These are phyloP conservation scores for Hoplostethus atlanticus DNA, from an alignment of 2,797 vertebrate genomes.

Conservation along the genomic window DNA sequence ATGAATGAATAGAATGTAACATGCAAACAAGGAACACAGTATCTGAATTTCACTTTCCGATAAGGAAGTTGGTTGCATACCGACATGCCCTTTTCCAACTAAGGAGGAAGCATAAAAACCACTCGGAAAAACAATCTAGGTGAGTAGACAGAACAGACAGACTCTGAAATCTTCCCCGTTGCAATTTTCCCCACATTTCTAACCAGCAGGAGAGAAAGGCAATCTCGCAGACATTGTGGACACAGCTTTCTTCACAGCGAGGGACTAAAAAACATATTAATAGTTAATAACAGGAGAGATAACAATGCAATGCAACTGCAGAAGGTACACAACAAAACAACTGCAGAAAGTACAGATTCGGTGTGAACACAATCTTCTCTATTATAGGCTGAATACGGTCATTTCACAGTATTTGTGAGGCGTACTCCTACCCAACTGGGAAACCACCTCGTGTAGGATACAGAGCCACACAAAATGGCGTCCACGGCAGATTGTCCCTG, in stretches of 20 bases:
- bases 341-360: conserved; percentile 20
- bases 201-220: conserved; percentile 48
- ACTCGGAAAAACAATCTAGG: conserved; percentile 17
- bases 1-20: neutral
- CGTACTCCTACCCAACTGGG: neutral
- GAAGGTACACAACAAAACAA: conserved; percentile 35
- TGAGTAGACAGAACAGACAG: conserved; percentile 21
- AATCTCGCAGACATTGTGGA: conserved; percentile 53
- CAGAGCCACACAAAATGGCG: conserved; percentile 43
- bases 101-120: conserved; percentile 10
- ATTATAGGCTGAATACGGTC: conserved; percentile 17
- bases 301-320: conserved; percentile 41
- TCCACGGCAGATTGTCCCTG: conserved; percentile 58
- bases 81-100: conserved; percentile 5
- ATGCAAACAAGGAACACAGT: neutral
- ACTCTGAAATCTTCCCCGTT: conserved; percentile 7
- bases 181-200: conserved; percentile 48
- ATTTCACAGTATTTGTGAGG: conserved; percentile 21
- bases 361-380: conserved; percentile 16
- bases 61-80: neutral
- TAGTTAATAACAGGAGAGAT: conserved; percentile 58
- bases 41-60: conserved; percentile 8
- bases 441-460: conserved; percentile 36
- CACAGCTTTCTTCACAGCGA: conserved; percentile 59
- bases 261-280: conserved; percentile 67